Conservation (phyloP, 2,888 invertebrate species). For the Seira musarum region DNA sequence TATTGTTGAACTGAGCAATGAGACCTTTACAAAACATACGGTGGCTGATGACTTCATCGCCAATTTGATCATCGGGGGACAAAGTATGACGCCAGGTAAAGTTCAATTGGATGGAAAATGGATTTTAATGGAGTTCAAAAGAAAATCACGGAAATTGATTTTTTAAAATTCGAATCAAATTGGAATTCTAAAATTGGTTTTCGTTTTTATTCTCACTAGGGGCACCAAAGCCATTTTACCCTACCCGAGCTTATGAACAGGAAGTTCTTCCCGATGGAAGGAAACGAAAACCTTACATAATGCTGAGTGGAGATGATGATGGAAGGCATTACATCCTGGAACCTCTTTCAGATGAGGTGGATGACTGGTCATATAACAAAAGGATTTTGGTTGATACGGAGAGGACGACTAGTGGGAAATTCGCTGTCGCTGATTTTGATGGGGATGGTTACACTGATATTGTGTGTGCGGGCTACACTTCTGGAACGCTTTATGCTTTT, state of each 20-base stretch:
- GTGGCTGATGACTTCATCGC: slow-evolving; percentile 70
- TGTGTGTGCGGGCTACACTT: slow-evolving; percentile 66
- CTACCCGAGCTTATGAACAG: slow-evolving; percentile 65
- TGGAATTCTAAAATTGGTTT: too few species aligned
- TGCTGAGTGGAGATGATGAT: slow-evolving; percentile 71
- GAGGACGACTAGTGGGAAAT: slow-evolving; percentile 69
- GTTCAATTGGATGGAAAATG: too few species aligned
- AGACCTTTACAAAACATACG: slow-evolving; percentile 63
- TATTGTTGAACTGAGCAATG: slow-evolving; percentile 61
- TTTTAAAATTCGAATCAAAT: too few species aligned
- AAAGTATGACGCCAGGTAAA: slow-evolving; percentile 71
- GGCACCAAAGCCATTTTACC: slow-evolving; percentile 70
- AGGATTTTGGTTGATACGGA: slow-evolving; percentile 69
- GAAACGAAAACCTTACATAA: slow-evolving; percentile 70
- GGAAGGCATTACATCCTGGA: slow-evolving; percentile 70
- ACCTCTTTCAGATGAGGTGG: slow-evolving; percentile 68
- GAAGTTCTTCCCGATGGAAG: slow-evolving; percentile 66
- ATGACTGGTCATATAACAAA: slow-evolving; percentile 70
- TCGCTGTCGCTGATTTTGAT: slow-evolving; percentile 70
- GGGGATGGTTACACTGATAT: slow-evolving; percentile 70
- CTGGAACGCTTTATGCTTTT: slow-evolving; percentile 69
- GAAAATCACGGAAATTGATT: too few species aligned
- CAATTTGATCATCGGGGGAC: slow-evolving; percentile 67
- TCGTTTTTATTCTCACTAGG: too few species aligned
- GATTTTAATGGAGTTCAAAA: too few species aligned